Evolutionary conservation across 2,113 vertebrate species (phyloP).

Genomic region (Dicentrarchus labrax): DNA sequence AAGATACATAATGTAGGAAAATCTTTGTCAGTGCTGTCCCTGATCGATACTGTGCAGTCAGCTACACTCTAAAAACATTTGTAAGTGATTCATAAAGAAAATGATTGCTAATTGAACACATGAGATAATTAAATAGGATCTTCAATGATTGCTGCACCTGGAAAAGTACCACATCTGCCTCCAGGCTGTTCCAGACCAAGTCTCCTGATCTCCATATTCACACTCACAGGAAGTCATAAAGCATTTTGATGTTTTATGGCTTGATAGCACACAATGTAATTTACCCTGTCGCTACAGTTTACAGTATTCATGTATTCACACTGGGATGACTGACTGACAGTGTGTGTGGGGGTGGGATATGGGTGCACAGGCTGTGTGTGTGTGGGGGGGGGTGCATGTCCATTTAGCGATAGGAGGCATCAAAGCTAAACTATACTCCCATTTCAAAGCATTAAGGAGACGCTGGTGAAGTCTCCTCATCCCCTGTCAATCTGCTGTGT

Average conservation of each 20-base stretch:
- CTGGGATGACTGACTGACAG: slow-evolving; percentile 42
- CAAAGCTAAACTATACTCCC: slow-evolving; percentile 67
- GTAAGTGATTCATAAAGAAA: slow-evolving; percentile 24
- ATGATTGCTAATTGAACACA: slow-evolving; percentile 35
- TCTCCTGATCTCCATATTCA: slow-evolving; percentile 28
- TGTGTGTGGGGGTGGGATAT: slow-evolving; percentile 30
- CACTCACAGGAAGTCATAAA: slow-evolving; percentile 39
- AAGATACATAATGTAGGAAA: slow-evolving; percentile 23
- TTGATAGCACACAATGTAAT: slow-evolving; percentile 44
- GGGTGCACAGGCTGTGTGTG: slow-evolving; percentile 1
- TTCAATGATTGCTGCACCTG: slow-evolving; percentile 40
- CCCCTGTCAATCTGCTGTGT: slow-evolving; percentile 74
- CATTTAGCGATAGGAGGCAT: slow-evolving; percentile 67
- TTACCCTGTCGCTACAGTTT: slow-evolving; percentile 60
- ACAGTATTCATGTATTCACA: slow-evolving; percentile 66
- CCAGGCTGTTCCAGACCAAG: neutral
- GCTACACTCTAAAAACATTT: slow-evolving; percentile 23
- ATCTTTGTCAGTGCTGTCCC: slow-evolving; percentile 7
- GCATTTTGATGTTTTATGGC: slow-evolving; percentile 41
- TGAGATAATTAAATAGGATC: neutral
- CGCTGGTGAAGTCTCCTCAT: slow-evolving; percentile 59
- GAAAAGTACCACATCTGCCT: slow-evolving; percentile 35
- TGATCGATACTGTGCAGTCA: slow-evolving; percentile 37
- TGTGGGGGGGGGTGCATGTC: slow-evolving; percentile 36
- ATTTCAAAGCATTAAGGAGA: slow-evolving; percentile 72